Base-by-base conservation (phyloP, 2,888 invertebrate genomes). In the Cheilosia vulpina region DNA sequence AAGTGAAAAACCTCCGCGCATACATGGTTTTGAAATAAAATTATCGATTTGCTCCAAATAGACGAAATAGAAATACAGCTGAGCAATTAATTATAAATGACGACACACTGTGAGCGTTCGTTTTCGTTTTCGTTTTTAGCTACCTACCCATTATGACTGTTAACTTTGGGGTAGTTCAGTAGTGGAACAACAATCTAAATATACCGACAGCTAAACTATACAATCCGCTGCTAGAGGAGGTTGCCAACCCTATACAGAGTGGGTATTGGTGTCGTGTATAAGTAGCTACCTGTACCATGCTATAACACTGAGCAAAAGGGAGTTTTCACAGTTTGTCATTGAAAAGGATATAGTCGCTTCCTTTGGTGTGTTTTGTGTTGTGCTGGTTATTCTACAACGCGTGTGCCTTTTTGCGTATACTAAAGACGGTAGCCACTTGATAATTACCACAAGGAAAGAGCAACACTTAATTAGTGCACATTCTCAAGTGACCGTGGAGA, bases 61-160 rank as follows among this genome's bases (percentile, higher is more conserved):
- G 84, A 60, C 68, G 47, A 38, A 38, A 13, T 38, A 38, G 38
- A 50, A 71, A 80, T 55, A 71, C 76, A 65, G 66, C 71, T 80
- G 73, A 77, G 80, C 57, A 72, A 85, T 85, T 85, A 85, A 81
- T 85, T 85, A 77, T 81, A 85, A 85, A 85, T 81, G 85, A 85
- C 85, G 76, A 63, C 68, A 77, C 62, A 66, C 50, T 52, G 65
- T 71, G 55, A 34, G 38, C 81, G 81, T 69, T 79, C 60, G 66
- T 69, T 57, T 68, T 79, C 60, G 66, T 69, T 57, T 68, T 79
- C 66, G 55, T 60, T 53, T 71, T 65, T 58, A 58, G 79, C 65
- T 57, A 57, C 68, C 80, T 57, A 57, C 68, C 80, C 50, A 52
- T 21, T 31, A 76, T 63, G 76, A 79, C 78, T 68, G 73, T 79